Base-by-base conservation (phyloP, 2,113 vertebrate genomes). In the Lepidothrix coronata region DNA sequence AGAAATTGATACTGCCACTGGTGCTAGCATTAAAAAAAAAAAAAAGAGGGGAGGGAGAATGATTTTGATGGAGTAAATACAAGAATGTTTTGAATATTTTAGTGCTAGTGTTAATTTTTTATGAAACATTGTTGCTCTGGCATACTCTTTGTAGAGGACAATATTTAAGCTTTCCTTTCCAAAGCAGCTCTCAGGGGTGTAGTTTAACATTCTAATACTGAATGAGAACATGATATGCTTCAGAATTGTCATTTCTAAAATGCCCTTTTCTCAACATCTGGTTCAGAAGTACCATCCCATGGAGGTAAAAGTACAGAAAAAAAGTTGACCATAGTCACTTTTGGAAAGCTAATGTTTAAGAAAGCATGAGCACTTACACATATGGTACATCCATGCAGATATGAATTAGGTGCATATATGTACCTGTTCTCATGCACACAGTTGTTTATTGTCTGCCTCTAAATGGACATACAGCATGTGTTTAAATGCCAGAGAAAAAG, bases 91-190 rank as follows among this genome's bases (percentile, higher is more conserved):
- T 94, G 68, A 95, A 80, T 93, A 79, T 94, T 95, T 94, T 87
- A 75, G 73, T 86, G 46, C 85, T 93, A 66, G 52, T 61, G 52
- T 66, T 94, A 68, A 55, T 61, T 48, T 68, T 96, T 96, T 84
- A 91, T 85, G 68, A 94, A 96, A 54, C 33, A 24, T 67, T 91
- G 82, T 88, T 95, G 43, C 94, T 91, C 55, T 14, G 12, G 67
- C 31, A 39, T 61, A 75, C 54, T 95, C 82, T 95, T 88, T 49
- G 28, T 70, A 65, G 49, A 96, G 57, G 74, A 51, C 83, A 87
- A 41, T 94, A 96, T 97, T 97, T 83, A 93, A 96, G 85, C 66
- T 83, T 96, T 87, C n/a, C 48, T 86, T 94, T 80, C 79, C 85
- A 78, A 92, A 91, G 72, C 68, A 84, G 49, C 61, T 93, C 75